Conservation (phyloP, 1,140 invertebrate genomes). For the Drosophila neocordata region DNA sequence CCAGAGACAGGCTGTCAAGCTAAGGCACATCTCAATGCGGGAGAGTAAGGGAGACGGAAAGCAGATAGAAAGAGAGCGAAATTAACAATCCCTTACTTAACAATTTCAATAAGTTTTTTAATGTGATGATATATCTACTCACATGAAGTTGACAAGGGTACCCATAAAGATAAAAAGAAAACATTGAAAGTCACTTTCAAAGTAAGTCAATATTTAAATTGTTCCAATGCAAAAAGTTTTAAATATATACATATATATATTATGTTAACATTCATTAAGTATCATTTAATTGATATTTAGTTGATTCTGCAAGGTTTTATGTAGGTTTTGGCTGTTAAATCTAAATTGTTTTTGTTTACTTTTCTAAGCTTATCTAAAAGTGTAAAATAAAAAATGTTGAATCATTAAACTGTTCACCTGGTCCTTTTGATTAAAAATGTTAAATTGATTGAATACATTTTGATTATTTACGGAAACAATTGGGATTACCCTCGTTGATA, state of each 20-base stretch:
- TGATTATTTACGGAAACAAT: neutral
- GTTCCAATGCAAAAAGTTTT: too few species aligned
- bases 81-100: slow-evolving; percentile 3
- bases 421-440: neutral
- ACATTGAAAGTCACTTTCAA: neutral
- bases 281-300: too few species aligned
- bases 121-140: neutral
- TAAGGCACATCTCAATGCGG: neutral
- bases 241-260: too few species aligned
- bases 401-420: neutral
- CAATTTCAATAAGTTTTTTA: slow-evolving; percentile 9
- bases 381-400: too few species aligned
- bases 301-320: too few species aligned
- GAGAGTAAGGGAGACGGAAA: neutral
- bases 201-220: neutral
- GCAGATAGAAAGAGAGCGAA: neutral
- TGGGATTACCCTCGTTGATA: neutral
- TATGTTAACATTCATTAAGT: too few species aligned
- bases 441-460: neutral
- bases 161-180: neutral
- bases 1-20: slow-evolving; percentile 33
- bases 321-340: too few species aligned
- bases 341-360: too few species aligned
- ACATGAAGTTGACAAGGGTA: slow-evolving; percentile 3
- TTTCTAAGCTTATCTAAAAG: too few species aligned